phyloP scores from a whole-genome alignment of 1,140 invertebrate genomes.

The Xylocopa sonorina region DNA sequence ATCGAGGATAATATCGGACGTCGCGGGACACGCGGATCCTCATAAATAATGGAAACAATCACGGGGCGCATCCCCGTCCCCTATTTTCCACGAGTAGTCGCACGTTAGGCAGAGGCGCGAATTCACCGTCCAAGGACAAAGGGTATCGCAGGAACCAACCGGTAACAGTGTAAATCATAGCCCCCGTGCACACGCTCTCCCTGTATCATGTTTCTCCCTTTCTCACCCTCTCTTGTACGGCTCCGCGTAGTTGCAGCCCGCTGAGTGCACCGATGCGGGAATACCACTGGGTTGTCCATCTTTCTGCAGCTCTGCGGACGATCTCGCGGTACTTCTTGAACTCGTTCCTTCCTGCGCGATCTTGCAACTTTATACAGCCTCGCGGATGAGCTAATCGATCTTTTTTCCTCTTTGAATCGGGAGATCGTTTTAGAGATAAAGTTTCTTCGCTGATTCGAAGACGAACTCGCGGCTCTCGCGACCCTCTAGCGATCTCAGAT shows the following conservation, averaged over 20 bases:
- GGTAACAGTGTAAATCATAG: conserved; percentile 71
- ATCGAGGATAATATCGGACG: conserved; percentile 62
- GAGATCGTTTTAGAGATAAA: no score
- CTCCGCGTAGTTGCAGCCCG: conserved; percentile 7
- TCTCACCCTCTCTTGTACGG: conserved; percentile 43
- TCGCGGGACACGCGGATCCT: conserved; percentile 49
- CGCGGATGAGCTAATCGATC: no score
- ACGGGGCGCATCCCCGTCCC: conserved; percentile 50
- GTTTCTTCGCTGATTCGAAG: not conserved
- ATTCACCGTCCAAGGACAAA: conserved; percentile 75
- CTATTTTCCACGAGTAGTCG: conserved; percentile 30
- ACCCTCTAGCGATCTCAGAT: conserved; percentile 1
- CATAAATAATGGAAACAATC: conserved; percentile 78
- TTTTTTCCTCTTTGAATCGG: no score
- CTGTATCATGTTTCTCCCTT: conserved; percentile 41
- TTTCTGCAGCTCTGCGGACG: no score
- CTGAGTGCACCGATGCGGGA: not conserved
- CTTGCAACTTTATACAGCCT: no score
- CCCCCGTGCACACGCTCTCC: conserved; percentile 57
- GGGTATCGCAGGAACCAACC: conserved; percentile 57
- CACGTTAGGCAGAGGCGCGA: conserved; percentile 59
- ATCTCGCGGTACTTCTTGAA: no score
- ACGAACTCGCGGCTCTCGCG: not conserved
- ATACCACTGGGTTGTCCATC: not conserved
- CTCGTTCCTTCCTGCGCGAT: no score